phyloP scores from a whole-genome alignment of 2,888 invertebrate genomes.

The Pheosia gnoma region DNA sequence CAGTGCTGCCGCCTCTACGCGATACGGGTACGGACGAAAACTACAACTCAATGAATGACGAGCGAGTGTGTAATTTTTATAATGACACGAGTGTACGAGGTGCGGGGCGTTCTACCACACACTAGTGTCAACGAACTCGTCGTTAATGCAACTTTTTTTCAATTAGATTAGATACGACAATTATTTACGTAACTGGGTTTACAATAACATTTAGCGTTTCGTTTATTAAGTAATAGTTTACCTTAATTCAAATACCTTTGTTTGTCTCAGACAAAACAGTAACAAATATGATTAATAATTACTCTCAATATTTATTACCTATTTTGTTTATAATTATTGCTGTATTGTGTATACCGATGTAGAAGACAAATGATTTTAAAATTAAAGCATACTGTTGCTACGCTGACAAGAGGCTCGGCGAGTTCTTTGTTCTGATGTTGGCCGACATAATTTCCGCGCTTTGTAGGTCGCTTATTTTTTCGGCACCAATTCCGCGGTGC shows the following conservation, averaged over 20 bases:
- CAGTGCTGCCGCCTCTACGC: slow-evolving; percentile 52
- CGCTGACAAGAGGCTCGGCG: slow-evolving; percentile 38
- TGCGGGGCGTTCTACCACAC: slow-evolving; percentile 63
- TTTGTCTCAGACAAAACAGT: no score
- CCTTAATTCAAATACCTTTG: background rate
- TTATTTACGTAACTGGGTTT: slow-evolving; percentile 7
- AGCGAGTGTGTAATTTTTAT: slow-evolving; percentile 60
- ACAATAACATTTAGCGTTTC: background rate
- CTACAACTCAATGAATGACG: slow-evolving; percentile 71
- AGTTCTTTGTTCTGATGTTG: slow-evolving; percentile 72
- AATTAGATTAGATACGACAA: slow-evolving; percentile 19
- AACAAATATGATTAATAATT: no score
- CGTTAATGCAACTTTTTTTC: slow-evolving; percentile 43
- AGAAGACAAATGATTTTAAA: background rate
- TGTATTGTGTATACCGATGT: background rate
- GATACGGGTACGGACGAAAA: slow-evolving; percentile 47
- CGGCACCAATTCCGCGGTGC: slow-evolving; percentile 74
- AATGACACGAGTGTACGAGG: slow-evolving; percentile 57
- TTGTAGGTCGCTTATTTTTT: slow-evolving; percentile 81
- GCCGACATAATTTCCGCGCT: slow-evolving; percentile 73
- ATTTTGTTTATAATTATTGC: background rate
- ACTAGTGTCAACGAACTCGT: slow-evolving; percentile 71
- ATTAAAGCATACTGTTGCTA: slow-evolving; percentile 30
- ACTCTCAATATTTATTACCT: no score
- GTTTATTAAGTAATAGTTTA: background rate